These are phyloP conservation scores for Aptenodytes forsteri DNA, from an alignment of 2,113 vertebrate genomes.

Conservation along the genomic window DNA sequence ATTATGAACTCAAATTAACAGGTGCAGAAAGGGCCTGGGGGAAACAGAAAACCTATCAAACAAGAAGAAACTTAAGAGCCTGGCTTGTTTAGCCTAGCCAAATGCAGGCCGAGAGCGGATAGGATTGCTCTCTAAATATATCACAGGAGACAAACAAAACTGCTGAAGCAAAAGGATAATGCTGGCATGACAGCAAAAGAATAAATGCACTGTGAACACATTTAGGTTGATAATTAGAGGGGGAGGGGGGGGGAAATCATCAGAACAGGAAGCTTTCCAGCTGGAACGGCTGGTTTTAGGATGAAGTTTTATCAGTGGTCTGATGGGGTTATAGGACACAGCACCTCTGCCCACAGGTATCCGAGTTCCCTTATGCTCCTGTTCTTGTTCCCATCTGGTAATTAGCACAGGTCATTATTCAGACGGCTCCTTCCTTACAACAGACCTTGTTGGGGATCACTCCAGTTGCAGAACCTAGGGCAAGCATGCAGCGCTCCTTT, in stretches of 20 bases:
- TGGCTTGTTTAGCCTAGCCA: conserved; percentile 31
- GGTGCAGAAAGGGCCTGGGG: conserved; percentile 39
- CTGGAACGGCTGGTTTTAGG: background rate
- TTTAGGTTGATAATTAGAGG: background rate
- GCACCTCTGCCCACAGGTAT: background rate
- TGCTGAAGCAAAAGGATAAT: conserved; percentile 42
- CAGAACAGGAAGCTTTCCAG: background rate
- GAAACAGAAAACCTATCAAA: conserved; percentile 56
- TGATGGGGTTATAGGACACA: background rate
- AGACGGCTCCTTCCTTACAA: background rate
- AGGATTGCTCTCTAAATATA: conserved; percentile 67
- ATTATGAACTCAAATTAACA: conserved; percentile 6
- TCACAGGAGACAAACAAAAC: conserved; percentile 60
- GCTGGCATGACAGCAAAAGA: background rate
- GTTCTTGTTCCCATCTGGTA: background rate
- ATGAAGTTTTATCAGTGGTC: background rate
- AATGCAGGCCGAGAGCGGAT: conserved; percentile 26
- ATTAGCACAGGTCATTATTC: background rate
- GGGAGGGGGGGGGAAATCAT: background rate
- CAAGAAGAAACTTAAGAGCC: conserved; percentile 55
- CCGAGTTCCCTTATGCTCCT: background rate
- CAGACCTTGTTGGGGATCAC: background rate
- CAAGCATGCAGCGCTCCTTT: background rate
- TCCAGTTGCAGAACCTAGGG: background rate
- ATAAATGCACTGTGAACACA: background rate